Base-by-base conservation (phyloP, 1,140 invertebrate species). In the Hylyphantes graminicola region DNA sequence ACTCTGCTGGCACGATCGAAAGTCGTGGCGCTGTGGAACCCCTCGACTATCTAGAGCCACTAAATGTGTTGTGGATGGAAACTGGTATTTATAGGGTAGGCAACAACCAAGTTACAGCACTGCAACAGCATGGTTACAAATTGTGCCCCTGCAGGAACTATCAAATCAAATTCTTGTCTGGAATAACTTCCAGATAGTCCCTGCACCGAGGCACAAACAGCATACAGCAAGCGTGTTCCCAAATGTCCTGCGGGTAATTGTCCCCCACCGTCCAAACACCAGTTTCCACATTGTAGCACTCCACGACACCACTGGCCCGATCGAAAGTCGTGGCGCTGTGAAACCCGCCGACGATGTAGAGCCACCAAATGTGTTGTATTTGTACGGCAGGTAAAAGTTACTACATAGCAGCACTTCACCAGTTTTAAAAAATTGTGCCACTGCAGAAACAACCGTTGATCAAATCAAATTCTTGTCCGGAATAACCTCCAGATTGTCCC, bases 341-440 rank as follows among this genome's bases (percentile, higher is more conserved):
- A 87, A 94, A 93, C 0, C 94, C 94, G 11, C 94, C 94, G 86
- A 94, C 92, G 79, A 94, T 92, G 88, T 93, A 94, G 5, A 94
- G 91, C 86, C 91, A 92, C n/a, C n/a, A n/a, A n/a, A n/a, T n/a
- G n/a, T n/a, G n/a, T n/a, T n/a, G n/a, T n/a, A n/a, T n/a, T n/a
- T n/a, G n/a, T n/a, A n/a, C n/a, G n/a, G n/a, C n/a, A n/a, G n/a
- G n/a, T n/a, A n/a, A n/a, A n/a, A n/a, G n/a, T n/a, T n/a, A n/a
- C n/a, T n/a, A n/a, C n/a, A n/a, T n/a, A n/a, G n/a, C n/a, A n/a
- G n/a, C n/a, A n/a, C n/a, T n/a, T n/a, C n/a, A n/a, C n/a, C n/a
- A n/a, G n/a, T n/a, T n/a, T n/a, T n/a, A n/a, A n/a, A n/a, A n/a
- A n/a, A n/a, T n/a, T n/a, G n/a, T n/a, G n/a, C n/a, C n/a, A n/a